Conservation (phyloP, 2,888 invertebrate genomes). For the Mycalesis mineus region DNA sequence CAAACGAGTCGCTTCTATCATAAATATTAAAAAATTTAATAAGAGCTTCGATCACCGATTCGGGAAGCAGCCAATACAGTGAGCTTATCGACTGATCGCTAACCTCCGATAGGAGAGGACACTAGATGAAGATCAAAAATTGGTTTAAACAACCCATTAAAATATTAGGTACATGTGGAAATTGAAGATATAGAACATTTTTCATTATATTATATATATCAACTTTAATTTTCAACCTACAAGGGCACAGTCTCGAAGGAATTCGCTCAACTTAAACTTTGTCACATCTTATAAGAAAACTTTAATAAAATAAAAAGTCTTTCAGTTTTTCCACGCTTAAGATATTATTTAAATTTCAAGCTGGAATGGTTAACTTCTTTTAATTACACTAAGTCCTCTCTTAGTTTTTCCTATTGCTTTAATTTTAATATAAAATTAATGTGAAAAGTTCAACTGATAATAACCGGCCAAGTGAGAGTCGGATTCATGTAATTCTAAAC, state of each 20-base stretch:
- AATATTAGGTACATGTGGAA: too few species aligned
- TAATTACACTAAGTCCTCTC: background rate
- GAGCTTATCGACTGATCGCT: too few species aligned
- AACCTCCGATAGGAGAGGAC: too few species aligned
- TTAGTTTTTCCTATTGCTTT: background rate
- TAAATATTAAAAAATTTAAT: too few species aligned
- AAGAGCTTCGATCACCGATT: too few species aligned
- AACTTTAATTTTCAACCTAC: background rate
- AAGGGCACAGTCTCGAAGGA: background rate
- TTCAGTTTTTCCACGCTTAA: background rate
- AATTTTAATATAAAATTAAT: background rate
- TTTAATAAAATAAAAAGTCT: background rate
- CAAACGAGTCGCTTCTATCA: too few species aligned
- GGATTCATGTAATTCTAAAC: too few species aligned
- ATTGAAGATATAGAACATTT: too few species aligned
- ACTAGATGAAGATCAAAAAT: too few species aligned
- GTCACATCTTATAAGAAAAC: background rate
- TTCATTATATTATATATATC: background rate
- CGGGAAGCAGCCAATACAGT: too few species aligned
- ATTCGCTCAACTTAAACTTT: background rate
- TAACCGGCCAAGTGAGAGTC: too few species aligned
- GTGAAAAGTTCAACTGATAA: background rate
- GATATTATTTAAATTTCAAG: background rate
- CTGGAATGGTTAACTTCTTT: background rate
- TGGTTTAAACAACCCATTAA: too few species aligned